Conservation (phyloP, 2,797 vertebrate species). For the Coracias cyanogaster region DNA sequence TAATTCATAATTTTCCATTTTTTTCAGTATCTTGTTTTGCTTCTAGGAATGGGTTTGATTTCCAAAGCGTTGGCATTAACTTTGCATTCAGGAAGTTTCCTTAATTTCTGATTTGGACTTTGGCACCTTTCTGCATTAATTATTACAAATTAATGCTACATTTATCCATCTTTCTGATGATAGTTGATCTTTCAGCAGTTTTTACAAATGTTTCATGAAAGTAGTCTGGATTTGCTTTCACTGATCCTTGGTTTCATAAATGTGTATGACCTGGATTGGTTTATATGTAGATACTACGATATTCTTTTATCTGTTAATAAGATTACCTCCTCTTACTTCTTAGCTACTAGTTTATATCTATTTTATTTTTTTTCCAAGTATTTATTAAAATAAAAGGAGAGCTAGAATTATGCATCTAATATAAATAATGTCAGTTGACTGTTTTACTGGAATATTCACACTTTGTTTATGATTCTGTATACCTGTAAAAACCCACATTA, state of each 20-base stretch:
- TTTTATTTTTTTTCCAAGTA: background rate
- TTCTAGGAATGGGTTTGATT: background rate
- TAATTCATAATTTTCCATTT: background rate
- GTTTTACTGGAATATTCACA: background rate
- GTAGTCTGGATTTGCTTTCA: background rate
- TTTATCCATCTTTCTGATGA: background rate
- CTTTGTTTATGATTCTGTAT: background rate
- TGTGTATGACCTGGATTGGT: rapidly evolving
- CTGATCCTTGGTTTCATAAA: background rate
- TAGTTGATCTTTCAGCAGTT: background rate
- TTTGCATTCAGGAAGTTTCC: background rate
- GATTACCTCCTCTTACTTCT: background rate
- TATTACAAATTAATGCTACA: background rate
- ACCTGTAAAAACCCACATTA: background rate
- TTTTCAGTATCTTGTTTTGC: background rate
- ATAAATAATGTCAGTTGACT: background rate
- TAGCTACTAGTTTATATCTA: background rate
- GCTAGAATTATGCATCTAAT: background rate
- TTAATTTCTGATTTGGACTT: background rate
- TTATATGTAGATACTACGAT: background rate
- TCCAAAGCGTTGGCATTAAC: background rate
- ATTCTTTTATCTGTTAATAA: background rate
- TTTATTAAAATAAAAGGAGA: background rate
- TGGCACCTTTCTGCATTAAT: background rate
- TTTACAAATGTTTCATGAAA: background rate